phyloP scores from a whole-genome alignment of 2,113 vertebrate genomes.

The Pachycephala philippinensis region DNA sequence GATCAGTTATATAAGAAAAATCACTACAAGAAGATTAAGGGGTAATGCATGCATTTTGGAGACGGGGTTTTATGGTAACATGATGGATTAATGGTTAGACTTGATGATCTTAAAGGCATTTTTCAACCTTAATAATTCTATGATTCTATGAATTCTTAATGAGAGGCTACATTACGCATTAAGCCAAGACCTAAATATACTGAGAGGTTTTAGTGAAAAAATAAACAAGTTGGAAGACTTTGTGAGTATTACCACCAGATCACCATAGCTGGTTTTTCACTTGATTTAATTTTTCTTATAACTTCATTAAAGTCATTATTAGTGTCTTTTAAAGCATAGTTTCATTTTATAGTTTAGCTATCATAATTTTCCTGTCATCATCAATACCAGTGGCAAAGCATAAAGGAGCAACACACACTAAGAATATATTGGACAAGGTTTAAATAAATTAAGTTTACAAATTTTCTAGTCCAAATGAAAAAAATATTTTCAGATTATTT shows the following conservation, averaged over 20 bases:
- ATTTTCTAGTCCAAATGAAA: neutral
- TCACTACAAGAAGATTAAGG: neutral
- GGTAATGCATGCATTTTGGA: neutral
- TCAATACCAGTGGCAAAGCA: neutral
- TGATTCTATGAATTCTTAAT: neutral
- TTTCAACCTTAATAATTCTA: neutral
- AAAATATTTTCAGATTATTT: neutral
- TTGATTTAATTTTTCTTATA: neutral
- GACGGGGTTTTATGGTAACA: neutral
- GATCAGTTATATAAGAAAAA: neutral
- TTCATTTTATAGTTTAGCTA: neutral
- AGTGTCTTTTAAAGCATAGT: neutral
- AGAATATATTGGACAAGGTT: neutral
- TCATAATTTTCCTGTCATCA: neutral
- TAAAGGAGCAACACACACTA: neutral
- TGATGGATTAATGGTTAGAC: neutral
- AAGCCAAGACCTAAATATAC: neutral
- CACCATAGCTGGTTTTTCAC: neutral
- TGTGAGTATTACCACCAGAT: neutral
- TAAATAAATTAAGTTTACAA: neutral
- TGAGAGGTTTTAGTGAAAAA: neutral
- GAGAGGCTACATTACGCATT: neutral
- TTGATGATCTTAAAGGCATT: neutral
- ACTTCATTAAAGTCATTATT: neutral
- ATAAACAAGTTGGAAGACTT: neutral